Percentiles rank a stretch among this genome's conserved stretches.
phyloP scores from a whole-genome alignment of 2,797 vertebrate genomes.

The Neosalanx taihuensis region DNA sequence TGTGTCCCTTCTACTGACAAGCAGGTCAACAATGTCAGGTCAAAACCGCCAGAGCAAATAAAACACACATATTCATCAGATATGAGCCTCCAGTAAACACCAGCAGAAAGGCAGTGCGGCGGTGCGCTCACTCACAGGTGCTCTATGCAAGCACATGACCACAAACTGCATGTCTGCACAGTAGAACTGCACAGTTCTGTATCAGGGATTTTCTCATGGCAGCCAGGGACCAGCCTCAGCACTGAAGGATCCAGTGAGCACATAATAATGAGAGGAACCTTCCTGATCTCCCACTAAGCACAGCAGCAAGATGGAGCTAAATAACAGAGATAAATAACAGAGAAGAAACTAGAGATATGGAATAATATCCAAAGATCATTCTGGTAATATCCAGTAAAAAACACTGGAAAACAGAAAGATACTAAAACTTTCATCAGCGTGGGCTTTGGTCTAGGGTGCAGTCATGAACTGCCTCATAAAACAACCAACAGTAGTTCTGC shows the following conservation, averaged over 20 bases:
- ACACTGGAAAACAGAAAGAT: too few species aligned
- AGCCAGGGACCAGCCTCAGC: slow-evolving; percentile 39
- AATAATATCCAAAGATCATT: too few species aligned
- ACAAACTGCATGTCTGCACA: slow-evolving; percentile 19
- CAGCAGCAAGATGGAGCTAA: background rate
- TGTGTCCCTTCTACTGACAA: slow-evolving; percentile 2
- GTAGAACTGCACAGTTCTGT: slow-evolving; percentile 40
- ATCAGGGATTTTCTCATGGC: slow-evolving; percentile 53
- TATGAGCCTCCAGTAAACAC: slow-evolving; percentile 4
- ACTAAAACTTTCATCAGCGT: too few species aligned
- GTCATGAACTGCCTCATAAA: too few species aligned
- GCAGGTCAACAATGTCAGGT: background rate
- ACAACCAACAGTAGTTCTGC: too few species aligned
- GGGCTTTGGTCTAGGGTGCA: too few species aligned
- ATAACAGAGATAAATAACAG: slow-evolving; percentile 9
- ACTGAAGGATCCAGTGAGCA: slow-evolving; percentile 37
- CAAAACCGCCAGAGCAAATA: slow-evolving; percentile 1
- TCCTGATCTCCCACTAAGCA: slow-evolving; percentile 14
- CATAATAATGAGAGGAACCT: slow-evolving; percentile 47
- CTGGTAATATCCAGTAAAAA: too few species aligned
- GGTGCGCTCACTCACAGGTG: background rate
- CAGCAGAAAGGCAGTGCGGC: background rate
- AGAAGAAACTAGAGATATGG: background rate
- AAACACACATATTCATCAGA: background rate
- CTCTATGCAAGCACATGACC: background rate